Conservation (phyloP, 2,888 invertebrate species). For the Eupithecia exiguata region DNA sequence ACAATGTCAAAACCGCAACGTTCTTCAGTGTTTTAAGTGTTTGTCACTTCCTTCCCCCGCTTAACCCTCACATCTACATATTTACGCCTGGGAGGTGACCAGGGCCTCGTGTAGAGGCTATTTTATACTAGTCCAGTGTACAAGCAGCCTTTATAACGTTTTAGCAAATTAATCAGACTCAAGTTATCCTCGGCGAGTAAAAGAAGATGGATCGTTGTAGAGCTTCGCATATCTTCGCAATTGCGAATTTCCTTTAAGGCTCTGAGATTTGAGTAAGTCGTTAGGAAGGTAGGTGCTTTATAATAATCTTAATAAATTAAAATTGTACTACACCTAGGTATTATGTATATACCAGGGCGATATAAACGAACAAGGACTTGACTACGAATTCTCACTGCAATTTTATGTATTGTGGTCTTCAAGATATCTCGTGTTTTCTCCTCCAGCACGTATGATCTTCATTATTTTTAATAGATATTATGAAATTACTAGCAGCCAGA, state of each 20-base stretch:
- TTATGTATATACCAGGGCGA: not conserved
- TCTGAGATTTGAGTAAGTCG: not conserved
- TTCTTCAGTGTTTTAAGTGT: no score
- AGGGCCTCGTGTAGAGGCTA: not conserved
- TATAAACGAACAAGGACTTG: not conserved
- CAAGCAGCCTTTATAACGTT: slow-evolving; percentile 23
- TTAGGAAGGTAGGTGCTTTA: not conserved
- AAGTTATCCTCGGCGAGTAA: slow-evolving; percentile 27
- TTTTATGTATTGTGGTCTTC: not conserved
- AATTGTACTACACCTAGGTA: not conserved
- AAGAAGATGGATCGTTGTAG: slow-evolving; percentile 32
- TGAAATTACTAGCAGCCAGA: no score
- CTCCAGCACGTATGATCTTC: not conserved
- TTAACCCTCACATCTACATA: not conserved
- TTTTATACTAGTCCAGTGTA: slow-evolving; percentile 10
- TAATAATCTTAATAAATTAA: not conserved
- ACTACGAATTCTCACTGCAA: not conserved
- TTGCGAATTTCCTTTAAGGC: slow-evolving; percentile 19
- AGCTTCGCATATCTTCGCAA: slow-evolving; percentile 25
- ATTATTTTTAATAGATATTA: not conserved
- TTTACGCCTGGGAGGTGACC: not conserved
- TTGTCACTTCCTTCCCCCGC: no score
- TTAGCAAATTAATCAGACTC: slow-evolving; percentile 40
- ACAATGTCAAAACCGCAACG: no score
- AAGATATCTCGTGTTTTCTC: not conserved